Percentiles rank a stretch among this genome's conserved stretches.
These are phyloP conservation scores for Chrysopilus asiliformis DNA, from an alignment of 2,888 invertebrate genomes.

Conservation along the genomic window DNA sequence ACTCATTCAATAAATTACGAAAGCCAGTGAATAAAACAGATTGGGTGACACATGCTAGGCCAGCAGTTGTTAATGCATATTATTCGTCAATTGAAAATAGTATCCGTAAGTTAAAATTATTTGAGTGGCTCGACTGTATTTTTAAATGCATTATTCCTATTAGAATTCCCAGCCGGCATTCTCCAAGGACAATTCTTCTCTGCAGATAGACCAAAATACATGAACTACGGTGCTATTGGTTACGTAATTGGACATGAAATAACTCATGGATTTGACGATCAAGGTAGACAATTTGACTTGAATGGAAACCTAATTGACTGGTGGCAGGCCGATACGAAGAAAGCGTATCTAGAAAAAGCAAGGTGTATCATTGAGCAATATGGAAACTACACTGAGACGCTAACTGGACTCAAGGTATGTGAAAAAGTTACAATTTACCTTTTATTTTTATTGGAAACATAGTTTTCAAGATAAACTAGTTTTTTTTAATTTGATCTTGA, in stretches of 20 bases:
- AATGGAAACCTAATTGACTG: slow-evolving; percentile 84
- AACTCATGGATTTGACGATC: slow-evolving; percentile 80
- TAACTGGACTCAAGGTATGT: slow-evolving; percentile 58
- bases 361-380: slow-evolving; percentile 90
- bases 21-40: slow-evolving; percentile 73
- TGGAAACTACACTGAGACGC: slow-evolving; percentile 72
- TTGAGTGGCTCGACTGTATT: too few species aligned
- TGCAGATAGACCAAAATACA: slow-evolving; percentile 74
- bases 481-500: too few species aligned
- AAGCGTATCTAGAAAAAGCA: slow-evolving; percentile 68
- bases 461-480: too few species aligned
- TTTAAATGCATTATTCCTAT: too few species aligned
- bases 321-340: slow-evolving; percentile 79
- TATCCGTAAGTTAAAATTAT: slow-evolving; percentile 78
- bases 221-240: slow-evolving; percentile 87
- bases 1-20: slow-evolving; percentile 61
- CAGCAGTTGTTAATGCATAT: slow-evolving; percentile 76
- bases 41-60: slow-evolving; percentile 72
- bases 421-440: too few species aligned
- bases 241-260: slow-evolving; percentile 89
- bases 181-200: slow-evolving; percentile 86
- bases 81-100: slow-evolving; percentile 77
- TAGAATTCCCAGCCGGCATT: slow-evolving; percentile 89
- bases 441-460: too few species aligned
- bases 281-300: slow-evolving; percentile 84